Conservation (phyloP, 2,888 invertebrate genomes). For the Aplocera efformata region DNA sequence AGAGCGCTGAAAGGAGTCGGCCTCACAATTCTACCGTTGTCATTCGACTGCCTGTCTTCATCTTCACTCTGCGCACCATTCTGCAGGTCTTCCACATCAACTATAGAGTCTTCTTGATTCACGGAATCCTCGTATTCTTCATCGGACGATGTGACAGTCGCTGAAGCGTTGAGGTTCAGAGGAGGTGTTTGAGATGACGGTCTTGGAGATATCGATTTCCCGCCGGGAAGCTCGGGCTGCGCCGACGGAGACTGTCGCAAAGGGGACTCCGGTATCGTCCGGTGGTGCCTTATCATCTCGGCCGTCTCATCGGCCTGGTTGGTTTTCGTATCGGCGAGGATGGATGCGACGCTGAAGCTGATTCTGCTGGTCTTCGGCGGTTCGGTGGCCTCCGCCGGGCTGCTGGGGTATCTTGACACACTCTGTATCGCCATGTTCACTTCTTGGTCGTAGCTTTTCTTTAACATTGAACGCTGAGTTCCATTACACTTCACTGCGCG, state of each 20-base stretch:
- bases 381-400: slow-evolving; percentile 83
- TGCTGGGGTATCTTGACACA: slow-evolving; percentile 83
- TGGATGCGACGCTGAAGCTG: slow-evolving; percentile 93
- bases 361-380: slow-evolving; percentile 83
- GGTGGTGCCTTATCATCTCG: slow-evolving; percentile 74
- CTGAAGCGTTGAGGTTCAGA: slow-evolving; percentile 70
- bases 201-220: slow-evolving; percentile 60
- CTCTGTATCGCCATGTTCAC: slow-evolving; percentile 86
- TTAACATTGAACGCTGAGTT: slow-evolving; percentile 82
- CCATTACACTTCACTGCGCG: slow-evolving; percentile 74
- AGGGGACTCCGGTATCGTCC: slow-evolving; percentile 74
- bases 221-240: slow-evolving; percentile 71
- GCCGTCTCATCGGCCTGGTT: slow-evolving; percentile 69
- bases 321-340: slow-evolving; percentile 90
- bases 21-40: slow-evolving; percentile 78
- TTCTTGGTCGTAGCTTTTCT: slow-evolving; percentile 79
- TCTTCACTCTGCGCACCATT: slow-evolving; percentile 76
- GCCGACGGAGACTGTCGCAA: slow-evolving; percentile 69
- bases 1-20: slow-evolving; percentile 87
- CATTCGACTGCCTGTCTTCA: slow-evolving; percentile 58
- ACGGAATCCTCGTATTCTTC: slow-evolving; percentile 86
- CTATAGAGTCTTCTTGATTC: slow-evolving; percentile 84
- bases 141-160: slow-evolving; percentile 75
- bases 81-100: slow-evolving; percentile 89
- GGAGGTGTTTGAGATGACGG: slow-evolving; percentile 70